A percentile compares a stretch with the other conserved stretches of the same genome.
These are phyloP conservation scores for Pyrgus malvae DNA, from an alignment of 2,888 invertebrate species.

Conservation along the genomic window DNA sequence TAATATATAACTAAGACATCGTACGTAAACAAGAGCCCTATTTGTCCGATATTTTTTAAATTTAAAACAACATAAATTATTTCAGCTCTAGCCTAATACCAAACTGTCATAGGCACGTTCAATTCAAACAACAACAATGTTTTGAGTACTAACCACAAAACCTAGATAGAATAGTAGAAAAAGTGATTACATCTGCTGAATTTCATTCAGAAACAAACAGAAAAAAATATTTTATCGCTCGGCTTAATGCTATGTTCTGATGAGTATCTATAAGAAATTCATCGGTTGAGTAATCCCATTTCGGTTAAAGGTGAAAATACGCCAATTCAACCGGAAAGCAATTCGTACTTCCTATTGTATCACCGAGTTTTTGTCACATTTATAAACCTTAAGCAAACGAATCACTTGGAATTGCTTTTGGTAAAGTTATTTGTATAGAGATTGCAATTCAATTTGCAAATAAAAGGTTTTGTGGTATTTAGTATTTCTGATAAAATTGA, in stretches of 20 bases:
- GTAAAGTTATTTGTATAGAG: background rate
- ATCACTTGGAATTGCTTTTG: background rate
- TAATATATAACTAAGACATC: no score
- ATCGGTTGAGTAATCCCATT: conserved; percentile 3
- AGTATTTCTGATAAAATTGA: background rate
- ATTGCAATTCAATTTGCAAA: background rate
- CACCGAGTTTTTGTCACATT: conserved; percentile 7
- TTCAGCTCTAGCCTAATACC: no score
- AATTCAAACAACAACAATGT: no score
- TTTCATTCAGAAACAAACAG: background rate
- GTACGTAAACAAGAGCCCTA: no score
- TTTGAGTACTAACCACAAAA: no score
- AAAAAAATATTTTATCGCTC: conserved; percentile 13
- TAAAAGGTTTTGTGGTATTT: background rate
- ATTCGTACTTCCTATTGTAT: conserved; percentile 17
- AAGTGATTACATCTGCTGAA: no score
- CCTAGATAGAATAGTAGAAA: no score
- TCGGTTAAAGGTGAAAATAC: conserved; percentile 15
- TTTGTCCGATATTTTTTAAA: no score
- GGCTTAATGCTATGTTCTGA: background rate
- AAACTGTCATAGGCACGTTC: no score
- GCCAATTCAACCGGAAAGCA: conserved; percentile 6
- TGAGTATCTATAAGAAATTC: background rate
- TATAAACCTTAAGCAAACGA: conserved; percentile 2
- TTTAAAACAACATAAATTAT: no score